Evolutionary conservation across 2,113 vertebrate genomes (phyloP).

Genomic region (Crocuta crocuta): DNA sequence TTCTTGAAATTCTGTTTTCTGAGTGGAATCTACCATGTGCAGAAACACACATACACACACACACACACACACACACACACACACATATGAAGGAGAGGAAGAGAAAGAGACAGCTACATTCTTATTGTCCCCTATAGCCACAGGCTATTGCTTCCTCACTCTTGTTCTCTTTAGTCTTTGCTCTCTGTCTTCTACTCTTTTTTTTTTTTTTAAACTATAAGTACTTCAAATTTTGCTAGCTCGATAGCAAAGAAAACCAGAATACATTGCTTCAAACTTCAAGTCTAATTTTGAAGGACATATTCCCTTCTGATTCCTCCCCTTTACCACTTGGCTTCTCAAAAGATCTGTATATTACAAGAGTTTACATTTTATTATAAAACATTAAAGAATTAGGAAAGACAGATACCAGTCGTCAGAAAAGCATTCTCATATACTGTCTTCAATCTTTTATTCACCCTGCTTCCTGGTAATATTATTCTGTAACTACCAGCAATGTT

Average conservation of each 20-base stretch:
- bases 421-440: background rate
- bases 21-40: no score
- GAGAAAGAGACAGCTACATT: background rate
- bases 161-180: background rate
- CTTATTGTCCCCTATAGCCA: background rate
- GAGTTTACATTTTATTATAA: background rate
- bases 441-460: background rate
- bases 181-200: background rate
- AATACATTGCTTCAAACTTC: background rate
- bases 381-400: background rate
- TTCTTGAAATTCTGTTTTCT: background rate
- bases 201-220: background rate
- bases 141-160: fast-evolving
- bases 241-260: background rate
- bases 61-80: background rate
- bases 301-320: background rate
- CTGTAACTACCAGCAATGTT: background rate
- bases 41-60: background rate
- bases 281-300: background rate
- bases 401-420: background rate
- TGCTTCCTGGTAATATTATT: background rate
- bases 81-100: no score
- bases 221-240: background rate
- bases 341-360: background rate
- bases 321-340: background rate